Evolutionary conservation across 2,797 vertebrate species (phyloP), one percentile per base, ranked within the genome.

Genomic region (Leucoraja ocellata): DNA sequence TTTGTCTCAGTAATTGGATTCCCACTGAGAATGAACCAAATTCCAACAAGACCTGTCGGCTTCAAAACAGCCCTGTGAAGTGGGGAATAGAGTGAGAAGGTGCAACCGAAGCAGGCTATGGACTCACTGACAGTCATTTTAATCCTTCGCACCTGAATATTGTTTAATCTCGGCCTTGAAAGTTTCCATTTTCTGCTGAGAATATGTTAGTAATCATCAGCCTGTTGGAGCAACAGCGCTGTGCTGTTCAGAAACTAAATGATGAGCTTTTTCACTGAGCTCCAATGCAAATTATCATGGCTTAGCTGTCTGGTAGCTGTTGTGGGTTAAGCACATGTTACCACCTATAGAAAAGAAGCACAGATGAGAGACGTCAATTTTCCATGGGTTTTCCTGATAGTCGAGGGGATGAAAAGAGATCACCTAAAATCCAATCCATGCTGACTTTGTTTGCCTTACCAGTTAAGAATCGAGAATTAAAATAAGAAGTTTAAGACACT

Each of bases 1-100:
- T 65, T 88, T 88, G 84, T 88, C 84, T 88, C 63, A 28, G 84
- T 63, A 88, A 65, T 88, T 88, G 84, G 61, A 88, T 88, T 88
- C 84, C 61, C 63, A 61, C 84, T 32, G 61, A 65, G 84, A 88
- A 65, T 88, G 61, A 88, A 88, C 65, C 14, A 8, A 88, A n/a
- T 88, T 88, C 84, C 61, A 88, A 88, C 13, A 8, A 65, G 61
- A n/a, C 28, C 18, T 65, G 18, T 16, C 65, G 84, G 61, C 61
- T 65, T 88, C 84, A 65, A 65, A 65, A 86, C 7, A 16, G 58
- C 16, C 23, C 58, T 32, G 83, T 63, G 58, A 86, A 63, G 4
- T 25, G 5, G 58, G 25, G 79, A 63, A 46, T 46, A 46, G 46
- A 3, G 46, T 46, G 46, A 46, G 14, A 65, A 88, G 32, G n/a